A percentile compares a stretch with the other conserved stretches of the same genome.
These are phyloP conservation scores for Dasysyrphus tricinctus DNA, from an alignment of 2,888 invertebrate genomes.

Conservation along the genomic window DNA sequence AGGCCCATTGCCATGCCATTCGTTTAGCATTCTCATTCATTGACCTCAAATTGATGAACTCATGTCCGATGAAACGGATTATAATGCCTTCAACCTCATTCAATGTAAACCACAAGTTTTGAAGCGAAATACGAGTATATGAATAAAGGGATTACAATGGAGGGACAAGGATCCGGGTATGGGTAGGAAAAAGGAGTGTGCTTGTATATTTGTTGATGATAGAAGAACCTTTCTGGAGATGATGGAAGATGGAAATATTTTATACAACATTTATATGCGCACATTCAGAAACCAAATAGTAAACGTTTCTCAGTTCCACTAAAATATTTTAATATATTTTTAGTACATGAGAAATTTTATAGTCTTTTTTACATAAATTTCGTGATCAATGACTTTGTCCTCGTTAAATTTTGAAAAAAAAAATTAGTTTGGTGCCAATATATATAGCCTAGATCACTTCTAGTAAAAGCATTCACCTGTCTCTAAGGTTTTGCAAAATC, in stretches of 20 bases:
- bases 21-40: constrained; percentile 33
- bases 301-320: too few species aligned
- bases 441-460: too few species aligned
- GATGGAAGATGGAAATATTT: not conserved
- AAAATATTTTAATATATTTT: too few species aligned
- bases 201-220: not conserved
- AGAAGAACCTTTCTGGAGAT: not conserved
- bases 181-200: not conserved
- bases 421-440: too few species aligned
- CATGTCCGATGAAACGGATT: constrained; percentile 39
- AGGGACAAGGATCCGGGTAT: not conserved
- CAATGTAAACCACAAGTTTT: constrained; percentile 19
- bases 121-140: not conserved
- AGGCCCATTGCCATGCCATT: constrained; percentile 30
- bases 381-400: too few species aligned
- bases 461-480: too few species aligned
- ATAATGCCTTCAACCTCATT: constrained; percentile 24
- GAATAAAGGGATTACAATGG: not conserved
- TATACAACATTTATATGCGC: not conserved
- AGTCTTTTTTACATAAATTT: too few species aligned
- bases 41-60: constrained; percentile 44
- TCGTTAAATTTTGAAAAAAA: too few species aligned
- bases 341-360: too few species aligned
- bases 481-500: too few species aligned
- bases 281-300: not conserved